phyloP scores from a whole-genome alignment of 2,113 vertebrate species.

The Corythaixoides concolor region DNA sequence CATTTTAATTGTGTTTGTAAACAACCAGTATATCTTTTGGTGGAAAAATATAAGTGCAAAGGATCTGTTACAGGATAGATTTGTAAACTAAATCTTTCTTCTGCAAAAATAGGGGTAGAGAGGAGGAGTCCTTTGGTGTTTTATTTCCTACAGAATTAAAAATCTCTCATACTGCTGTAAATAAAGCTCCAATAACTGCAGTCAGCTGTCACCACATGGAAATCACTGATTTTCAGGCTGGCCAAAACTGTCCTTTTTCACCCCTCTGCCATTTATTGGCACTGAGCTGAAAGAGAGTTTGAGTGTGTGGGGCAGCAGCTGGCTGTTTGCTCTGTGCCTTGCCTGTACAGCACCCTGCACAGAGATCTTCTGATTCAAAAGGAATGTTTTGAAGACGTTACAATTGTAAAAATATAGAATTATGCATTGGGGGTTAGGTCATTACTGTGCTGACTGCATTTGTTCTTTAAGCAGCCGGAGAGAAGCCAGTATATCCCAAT shows the following conservation, averaged over 20 bases:
- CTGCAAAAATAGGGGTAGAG: background rate
- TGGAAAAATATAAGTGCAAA: constrained; percentile 35
- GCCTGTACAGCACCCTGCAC: background rate
- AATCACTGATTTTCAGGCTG: constrained; percentile 3
- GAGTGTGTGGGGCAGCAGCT: background rate
- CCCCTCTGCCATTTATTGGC: background rate
- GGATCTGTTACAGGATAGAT: background rate
- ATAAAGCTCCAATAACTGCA: constrained; percentile 1
- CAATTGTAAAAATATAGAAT: constrained; percentile 30
- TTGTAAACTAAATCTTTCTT: constrained; percentile 24
- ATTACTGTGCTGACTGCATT: constrained; percentile 43
- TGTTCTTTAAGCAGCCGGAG: constrained; percentile 39
- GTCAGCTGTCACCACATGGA: background rate
- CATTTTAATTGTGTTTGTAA: constrained; percentile 57
- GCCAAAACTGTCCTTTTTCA: constrained; percentile 4
- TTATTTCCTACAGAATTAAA: constrained; percentile 39
- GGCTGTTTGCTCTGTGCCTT: background rate
- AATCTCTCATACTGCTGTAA: constrained; percentile 14
- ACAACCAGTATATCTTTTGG: constrained; percentile 31
- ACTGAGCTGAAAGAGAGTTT: background rate
- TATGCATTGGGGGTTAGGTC: constrained; percentile 5
- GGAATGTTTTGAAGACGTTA: background rate
- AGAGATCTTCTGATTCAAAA: background rate
- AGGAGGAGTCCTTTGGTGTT: background rate
- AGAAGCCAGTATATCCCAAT: constrained; percentile 55